Conservation (phyloP, 1,140 invertebrate species). For the Drosophila busckii region DNA sequence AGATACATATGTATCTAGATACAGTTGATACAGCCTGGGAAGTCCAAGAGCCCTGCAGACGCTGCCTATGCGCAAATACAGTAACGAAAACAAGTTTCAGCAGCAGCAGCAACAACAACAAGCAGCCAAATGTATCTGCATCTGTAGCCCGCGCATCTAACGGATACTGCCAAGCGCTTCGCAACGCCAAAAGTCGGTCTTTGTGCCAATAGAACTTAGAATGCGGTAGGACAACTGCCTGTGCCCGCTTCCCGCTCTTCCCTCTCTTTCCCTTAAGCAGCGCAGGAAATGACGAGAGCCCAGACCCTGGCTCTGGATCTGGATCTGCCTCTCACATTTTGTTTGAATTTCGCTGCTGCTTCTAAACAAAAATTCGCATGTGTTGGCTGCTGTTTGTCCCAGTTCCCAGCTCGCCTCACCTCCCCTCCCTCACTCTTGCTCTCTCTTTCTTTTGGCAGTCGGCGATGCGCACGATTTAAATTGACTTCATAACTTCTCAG, state of each 20-base stretch:
- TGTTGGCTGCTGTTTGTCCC: conserved; percentile 13
- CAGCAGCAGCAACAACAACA: conserved; percentile 11
- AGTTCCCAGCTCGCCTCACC: conserved; percentile 2
- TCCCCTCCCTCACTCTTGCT: neutral
- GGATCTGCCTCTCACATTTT: neutral
- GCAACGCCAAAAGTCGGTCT: conserved; percentile 68
- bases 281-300: conserved; percentile 48
- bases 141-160: conserved; percentile 54
- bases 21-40: too few species aligned
- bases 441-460: conserved; percentile 16
- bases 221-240: conserved; percentile 63
- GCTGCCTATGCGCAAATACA: conserved; percentile 41
- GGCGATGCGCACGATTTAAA: conserved; percentile 72
- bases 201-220: conserved; percentile 75
- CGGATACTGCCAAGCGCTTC: conserved; percentile 39
- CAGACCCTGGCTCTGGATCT: conserved; percentile 16
- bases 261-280: conserved; percentile 2
- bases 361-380: conserved; percentile 47
- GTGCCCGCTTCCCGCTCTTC: neutral
- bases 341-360: conserved; percentile 7
- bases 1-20: neutral
- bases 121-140: too few species aligned
- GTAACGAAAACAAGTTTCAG: conserved; percentile 52
- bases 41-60: too few species aligned
- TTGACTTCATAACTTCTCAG: conserved; percentile 39